Evolutionary conservation across 2,888 invertebrate genomes (phyloP).

Genomic region (Drosophila tanythrix): DNA sequence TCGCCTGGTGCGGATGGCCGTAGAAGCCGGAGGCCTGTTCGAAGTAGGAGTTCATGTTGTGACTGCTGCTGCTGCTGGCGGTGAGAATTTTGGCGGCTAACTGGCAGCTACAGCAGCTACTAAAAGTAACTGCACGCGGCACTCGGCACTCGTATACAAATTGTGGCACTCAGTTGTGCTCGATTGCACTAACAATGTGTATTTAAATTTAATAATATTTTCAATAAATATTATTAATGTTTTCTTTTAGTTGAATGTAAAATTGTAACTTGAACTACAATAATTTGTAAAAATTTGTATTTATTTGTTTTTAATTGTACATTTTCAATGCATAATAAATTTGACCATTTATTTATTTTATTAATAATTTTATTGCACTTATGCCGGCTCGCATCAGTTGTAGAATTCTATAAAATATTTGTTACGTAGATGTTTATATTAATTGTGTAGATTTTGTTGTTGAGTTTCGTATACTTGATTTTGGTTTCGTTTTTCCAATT

Average conservation of each 20-base stretch:
- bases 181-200: constrained; percentile 4
- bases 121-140: constrained; percentile 60
- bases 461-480: constrained; percentile 58
- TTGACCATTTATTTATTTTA: constrained; percentile 11
- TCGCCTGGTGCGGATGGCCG: constrained; percentile 94
- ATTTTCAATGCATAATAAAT: constrained; percentile 41
- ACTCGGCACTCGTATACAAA: constrained; percentile 33
- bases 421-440: constrained; percentile 14
- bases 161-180: constrained; percentile 12
- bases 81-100: constrained; percentile 85
- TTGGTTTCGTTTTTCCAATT: constrained; percentile 57
- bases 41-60: constrained; percentile 96
- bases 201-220: constrained; percentile 18
- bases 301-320: background rate
- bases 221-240: constrained; percentile 4
- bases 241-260: constrained; percentile 2
- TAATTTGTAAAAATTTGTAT: constrained; percentile 13
- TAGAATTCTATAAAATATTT: constrained; percentile 37
- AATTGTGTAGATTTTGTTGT: constrained; percentile 26
- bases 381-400: constrained; percentile 40
- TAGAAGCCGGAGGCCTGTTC: constrained; percentile 97
- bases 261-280: constrained; percentile 5
- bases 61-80: constrained; percentile 81
- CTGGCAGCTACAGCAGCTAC: constrained; percentile 67
- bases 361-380: constrained; percentile 63